Conservation (phyloP, 2,888 invertebrate species). For the Parnassius glacialis region DNA sequence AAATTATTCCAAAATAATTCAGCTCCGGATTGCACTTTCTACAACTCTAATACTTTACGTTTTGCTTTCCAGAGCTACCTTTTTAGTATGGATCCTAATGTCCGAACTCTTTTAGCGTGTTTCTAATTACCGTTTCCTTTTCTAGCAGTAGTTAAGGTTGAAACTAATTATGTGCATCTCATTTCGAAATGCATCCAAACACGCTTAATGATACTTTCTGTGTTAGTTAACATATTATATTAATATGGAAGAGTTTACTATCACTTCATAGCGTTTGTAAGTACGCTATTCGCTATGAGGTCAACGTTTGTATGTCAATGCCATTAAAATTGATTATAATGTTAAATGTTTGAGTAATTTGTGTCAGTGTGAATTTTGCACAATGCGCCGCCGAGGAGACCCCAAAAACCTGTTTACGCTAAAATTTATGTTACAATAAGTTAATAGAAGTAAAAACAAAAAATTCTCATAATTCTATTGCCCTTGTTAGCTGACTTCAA, state of each 20-base stretch:
- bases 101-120: neutral
- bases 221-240: conserved; percentile 7
- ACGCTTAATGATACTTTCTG: conserved; percentile 22
- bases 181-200: conserved; percentile 5
- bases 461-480: no score
- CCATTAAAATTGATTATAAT: conserved; percentile 12
- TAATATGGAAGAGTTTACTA: conserved; percentile 6
- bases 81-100: neutral
- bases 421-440: neutral
- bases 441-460: no score
- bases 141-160: conserved; percentile 6
- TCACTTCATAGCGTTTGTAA: neutral
- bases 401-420: neutral
- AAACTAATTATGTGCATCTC: neutral
- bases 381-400: neutral
- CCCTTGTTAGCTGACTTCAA: no score
- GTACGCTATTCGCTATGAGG: neutral
- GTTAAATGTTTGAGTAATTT: conserved; percentile 12
- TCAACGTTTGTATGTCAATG: conserved; percentile 15
- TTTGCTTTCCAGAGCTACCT: no score
- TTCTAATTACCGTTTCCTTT: conserved; percentile 1
- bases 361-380: conserved; percentile 15
- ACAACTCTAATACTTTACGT: no score
- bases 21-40: no score
- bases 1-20: no score